Percentiles rank a stretch among this genome's conserved stretches.
phyloP scores from a whole-genome alignment of 64 coral and sea anemone genomes.

The Actinia tenebrosa region DNA sequence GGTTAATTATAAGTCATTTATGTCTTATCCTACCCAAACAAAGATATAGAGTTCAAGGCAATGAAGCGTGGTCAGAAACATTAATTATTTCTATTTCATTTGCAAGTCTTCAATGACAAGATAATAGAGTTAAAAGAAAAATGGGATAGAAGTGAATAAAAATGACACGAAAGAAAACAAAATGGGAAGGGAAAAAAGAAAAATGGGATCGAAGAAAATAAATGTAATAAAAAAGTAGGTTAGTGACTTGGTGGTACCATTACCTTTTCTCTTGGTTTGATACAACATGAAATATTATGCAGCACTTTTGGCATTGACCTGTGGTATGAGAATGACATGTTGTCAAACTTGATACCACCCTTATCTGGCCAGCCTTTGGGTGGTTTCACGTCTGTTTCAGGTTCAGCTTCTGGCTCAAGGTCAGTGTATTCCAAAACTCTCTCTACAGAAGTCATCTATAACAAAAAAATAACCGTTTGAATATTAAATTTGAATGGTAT shows the following conservation, averaged over 20 bases:
- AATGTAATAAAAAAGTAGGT: too few relatives aligned
- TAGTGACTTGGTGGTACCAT: background rate
- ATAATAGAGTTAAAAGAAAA: too few relatives aligned
- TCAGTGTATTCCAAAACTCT: constrained; percentile 75
- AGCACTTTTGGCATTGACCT: constrained; percentile 63
- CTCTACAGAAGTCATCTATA: constrained; percentile 88
- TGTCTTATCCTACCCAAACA: too few relatives aligned
- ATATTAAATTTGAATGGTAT: too few relatives aligned
- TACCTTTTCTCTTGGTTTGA: constrained; percentile 40
- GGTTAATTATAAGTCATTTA: too few relatives aligned
- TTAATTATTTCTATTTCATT: background rate
- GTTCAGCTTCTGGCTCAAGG: constrained; percentile 64
- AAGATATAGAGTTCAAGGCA: too few relatives aligned
- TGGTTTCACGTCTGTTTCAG: constrained; percentile 73
- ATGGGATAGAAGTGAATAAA: too few relatives aligned
- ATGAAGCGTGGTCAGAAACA: too few relatives aligned
- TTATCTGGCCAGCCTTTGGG: constrained; percentile 64
- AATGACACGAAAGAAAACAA: too few relatives aligned
- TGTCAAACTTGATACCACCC: constrained; percentile 59
- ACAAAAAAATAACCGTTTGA: background rate
- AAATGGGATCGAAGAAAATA: too few relatives aligned
- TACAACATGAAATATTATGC: constrained; percentile 61
- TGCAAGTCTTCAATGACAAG: too few relatives aligned
- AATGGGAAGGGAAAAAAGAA: too few relatives aligned
- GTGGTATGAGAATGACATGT: constrained; percentile 83